Evolutionary conservation across 2,888 invertebrate genomes (phyloP).

Genomic region (Orthosia incerta): DNA sequence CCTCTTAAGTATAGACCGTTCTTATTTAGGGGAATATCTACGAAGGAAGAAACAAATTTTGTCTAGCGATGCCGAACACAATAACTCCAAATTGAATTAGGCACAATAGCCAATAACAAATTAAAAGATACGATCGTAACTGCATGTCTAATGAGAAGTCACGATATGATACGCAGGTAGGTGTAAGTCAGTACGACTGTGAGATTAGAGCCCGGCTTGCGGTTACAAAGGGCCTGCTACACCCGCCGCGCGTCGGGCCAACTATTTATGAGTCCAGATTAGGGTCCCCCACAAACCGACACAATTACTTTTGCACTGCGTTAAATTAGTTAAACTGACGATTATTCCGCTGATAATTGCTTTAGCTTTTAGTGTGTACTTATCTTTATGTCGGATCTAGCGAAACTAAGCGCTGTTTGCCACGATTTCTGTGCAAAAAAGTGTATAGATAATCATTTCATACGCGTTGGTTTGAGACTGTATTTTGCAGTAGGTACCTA

Average conservation of each 20-base stretch:
- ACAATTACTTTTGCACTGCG: slow-evolving; percentile 64
- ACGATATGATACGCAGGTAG: slow-evolving; percentile 19
- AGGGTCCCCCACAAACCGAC: slow-evolving; percentile 61
- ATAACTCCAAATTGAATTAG: not conserved
- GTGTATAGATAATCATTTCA: not conserved
- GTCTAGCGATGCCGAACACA: too few species aligned
- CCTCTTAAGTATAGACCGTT: too few species aligned
- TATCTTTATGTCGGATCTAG: slow-evolving; percentile 50
- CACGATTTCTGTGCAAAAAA: slow-evolving; percentile 14
- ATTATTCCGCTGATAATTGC: slow-evolving; percentile 58
- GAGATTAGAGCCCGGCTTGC: slow-evolving; percentile 51
- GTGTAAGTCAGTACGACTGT: slow-evolving; percentile 18
- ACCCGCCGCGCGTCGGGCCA: slow-evolving; percentile 13
- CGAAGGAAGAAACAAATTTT: too few species aligned
- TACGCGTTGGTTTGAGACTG: not conserved
- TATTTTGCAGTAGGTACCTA: not conserved
- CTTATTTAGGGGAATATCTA: too few species aligned
- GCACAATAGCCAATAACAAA: slow-evolving; percentile 17
- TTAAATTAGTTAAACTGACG: slow-evolving; percentile 56
- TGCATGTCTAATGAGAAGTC: slow-evolving; percentile 40
- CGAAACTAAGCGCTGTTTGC: slow-evolving; percentile 27
- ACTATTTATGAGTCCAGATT: slow-evolving; percentile 67
- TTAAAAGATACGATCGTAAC: slow-evolving; percentile 27
- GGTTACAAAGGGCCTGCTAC: slow-evolving; percentile 40
- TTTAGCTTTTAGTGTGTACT: slow-evolving; percentile 47